These are phyloP conservation scores for Idaea dimidiata DNA, from an alignment of 2,888 invertebrate species.

Conservation along the genomic window DNA sequence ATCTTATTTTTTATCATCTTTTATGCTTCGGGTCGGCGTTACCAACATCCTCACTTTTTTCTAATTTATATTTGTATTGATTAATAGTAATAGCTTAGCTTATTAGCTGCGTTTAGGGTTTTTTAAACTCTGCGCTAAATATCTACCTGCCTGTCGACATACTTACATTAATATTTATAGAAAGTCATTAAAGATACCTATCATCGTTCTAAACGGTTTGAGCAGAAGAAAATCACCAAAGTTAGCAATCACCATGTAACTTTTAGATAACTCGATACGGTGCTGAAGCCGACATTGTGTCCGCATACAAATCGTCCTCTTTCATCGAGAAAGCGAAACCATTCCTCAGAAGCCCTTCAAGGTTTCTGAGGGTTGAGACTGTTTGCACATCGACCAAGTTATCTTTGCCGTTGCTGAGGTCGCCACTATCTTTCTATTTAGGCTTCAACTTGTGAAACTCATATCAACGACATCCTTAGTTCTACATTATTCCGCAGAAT, in stretches of 20 bases:
- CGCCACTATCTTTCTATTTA: constrained; percentile 9
- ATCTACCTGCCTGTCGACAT: too few species aligned
- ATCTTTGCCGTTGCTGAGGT: constrained; percentile 26
- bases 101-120: too few species aligned
- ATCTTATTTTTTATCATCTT: too few species aligned
- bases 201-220: not conserved
- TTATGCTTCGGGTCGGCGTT: too few species aligned
- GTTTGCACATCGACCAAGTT: constrained; percentile 21
- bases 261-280: constrained; percentile 42
- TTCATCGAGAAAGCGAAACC: constrained; percentile 44
- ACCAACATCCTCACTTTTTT: too few species aligned
- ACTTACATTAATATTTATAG: too few species aligned
- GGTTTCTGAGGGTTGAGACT: constrained; percentile 31
- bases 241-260: constrained; percentile 8
- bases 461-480: not conserved
- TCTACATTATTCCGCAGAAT: not conserved
- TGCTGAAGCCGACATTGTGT: constrained; percentile 43
- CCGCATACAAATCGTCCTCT: constrained; percentile 42
- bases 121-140: too few species aligned
- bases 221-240: not conserved
- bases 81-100: too few species aligned
- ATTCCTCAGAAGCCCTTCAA: constrained; percentile 56
- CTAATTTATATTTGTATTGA: too few species aligned
- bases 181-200: too few species aligned
- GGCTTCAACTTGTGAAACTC: not conserved